These are phyloP conservation scores for Andrena hattorfiana DNA, from an alignment of 2,888 invertebrate genomes.

Conservation along the genomic window DNA sequence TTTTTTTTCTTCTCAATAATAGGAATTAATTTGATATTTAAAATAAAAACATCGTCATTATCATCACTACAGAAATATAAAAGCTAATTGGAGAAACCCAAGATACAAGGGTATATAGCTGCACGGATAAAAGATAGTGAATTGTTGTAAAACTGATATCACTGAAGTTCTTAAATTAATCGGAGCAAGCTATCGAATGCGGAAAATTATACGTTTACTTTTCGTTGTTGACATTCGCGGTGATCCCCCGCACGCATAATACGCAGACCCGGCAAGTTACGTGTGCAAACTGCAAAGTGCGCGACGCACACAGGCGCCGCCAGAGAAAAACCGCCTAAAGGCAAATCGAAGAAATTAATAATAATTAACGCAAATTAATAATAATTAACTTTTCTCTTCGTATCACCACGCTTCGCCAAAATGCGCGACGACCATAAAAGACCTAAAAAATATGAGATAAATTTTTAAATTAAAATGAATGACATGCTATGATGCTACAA, in stretches of 20 bases:
- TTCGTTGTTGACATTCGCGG: not conserved
- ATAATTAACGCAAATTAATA: too few relatives aligned
- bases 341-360: too few relatives aligned
- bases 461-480: too few relatives aligned
- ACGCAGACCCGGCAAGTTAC: too few relatives aligned
- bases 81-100: not conserved
- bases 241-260: not conserved
- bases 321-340: too few relatives aligned
- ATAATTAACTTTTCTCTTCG: too few relatives aligned
- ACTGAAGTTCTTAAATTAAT: not conserved
- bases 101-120: not conserved
- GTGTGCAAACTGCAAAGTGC: too few relatives aligned
- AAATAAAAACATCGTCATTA: not conserved
- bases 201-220: not conserved
- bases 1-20: slow-evolving; percentile 73
- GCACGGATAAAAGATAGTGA: not conserved
- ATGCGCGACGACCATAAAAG: too few relatives aligned
- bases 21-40: not conserved
- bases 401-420: too few relatives aligned
- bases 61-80: not conserved
- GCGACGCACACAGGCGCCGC: too few relatives aligned
- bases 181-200: not conserved
- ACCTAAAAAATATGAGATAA: too few relatives aligned
- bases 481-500: too few relatives aligned
- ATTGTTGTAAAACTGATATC: not conserved